Percentiles rank a stretch among this genome's conserved stretches.
phyloP scores from a whole-genome alignment of 2,888 invertebrate species.

The Rhingia rostrata region DNA sequence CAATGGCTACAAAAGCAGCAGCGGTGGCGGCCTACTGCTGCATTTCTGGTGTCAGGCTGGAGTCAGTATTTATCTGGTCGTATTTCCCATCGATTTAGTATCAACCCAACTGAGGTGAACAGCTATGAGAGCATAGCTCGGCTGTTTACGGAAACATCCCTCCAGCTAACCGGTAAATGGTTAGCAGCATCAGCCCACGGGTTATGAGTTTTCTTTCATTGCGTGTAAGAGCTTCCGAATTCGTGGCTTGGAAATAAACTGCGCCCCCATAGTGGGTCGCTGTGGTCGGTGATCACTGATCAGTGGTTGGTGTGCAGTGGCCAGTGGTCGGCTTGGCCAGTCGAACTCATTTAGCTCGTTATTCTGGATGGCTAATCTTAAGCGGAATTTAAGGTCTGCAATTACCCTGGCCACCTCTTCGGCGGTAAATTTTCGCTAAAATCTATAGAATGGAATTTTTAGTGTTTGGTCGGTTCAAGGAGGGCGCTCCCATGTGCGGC shows the following conservation, averaged over 20 bases:
- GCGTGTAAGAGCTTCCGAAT: slow-evolving; percentile 49
- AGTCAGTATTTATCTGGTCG: slow-evolving; percentile 54
- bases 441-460: slow-evolving; percentile 58
- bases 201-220: slow-evolving; percentile 40
- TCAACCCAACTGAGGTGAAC: slow-evolving; percentile 58
- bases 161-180: slow-evolving; percentile 48
- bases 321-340: background rate
- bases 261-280: background rate
- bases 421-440: slow-evolving; percentile 20
- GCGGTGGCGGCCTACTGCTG: background rate
- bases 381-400: slow-evolving; percentile 68
- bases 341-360: slow-evolving; percentile 44
- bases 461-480: slow-evolving; percentile 44
- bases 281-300: no score
- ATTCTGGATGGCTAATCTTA: slow-evolving; percentile 67
- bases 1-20: slow-evolving; percentile 46
- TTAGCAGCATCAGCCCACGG: slow-evolving; percentile 28
- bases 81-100: slow-evolving; percentile 71
- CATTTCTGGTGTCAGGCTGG: slow-evolving; percentile 46
- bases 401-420: slow-evolving; percentile 63
- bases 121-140: slow-evolving; percentile 42
- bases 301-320: no score
- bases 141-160: slow-evolving; percentile 55
- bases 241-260: slow-evolving; percentile 29
- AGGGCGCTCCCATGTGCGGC: slow-evolving; percentile 66